These are phyloP conservation scores for Toxotes lorentzi DNA, from an alignment of 2,797 vertebrate genomes.

Conservation along the genomic window DNA sequence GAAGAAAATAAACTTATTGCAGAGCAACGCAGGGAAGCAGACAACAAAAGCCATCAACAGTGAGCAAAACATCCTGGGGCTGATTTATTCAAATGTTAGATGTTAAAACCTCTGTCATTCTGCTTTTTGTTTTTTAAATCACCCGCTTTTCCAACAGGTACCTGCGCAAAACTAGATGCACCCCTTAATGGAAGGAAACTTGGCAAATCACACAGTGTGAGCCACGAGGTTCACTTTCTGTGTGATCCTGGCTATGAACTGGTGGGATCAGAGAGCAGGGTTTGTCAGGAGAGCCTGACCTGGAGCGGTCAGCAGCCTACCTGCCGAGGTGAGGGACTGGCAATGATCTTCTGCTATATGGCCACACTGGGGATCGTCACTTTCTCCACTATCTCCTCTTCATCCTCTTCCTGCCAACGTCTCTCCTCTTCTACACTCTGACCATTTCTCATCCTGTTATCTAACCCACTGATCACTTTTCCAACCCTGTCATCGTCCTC, in stretches of 20 bases:
- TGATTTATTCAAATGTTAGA: background rate
- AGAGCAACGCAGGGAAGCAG: constrained; percentile 74
- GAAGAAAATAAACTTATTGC: constrained; percentile 89
- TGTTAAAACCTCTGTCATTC: constrained; percentile 1
- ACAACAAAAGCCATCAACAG: constrained; percentile 78
- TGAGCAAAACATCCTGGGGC: constrained; percentile 53
- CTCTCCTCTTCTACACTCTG: constrained; percentile 25
- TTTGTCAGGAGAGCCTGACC: constrained; percentile 85
- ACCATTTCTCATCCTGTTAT: constrained; percentile 64
- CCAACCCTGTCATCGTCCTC: constrained; percentile 65
- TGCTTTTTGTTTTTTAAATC: background rate
- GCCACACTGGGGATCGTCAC: constrained; percentile 17
- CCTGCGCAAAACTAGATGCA: constrained; percentile 82
- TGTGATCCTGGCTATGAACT: constrained; percentile 87
- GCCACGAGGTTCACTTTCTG: constrained; percentile 90
- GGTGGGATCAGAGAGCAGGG: constrained; percentile 86
- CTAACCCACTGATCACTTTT: constrained; percentile 64
- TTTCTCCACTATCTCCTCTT: constrained; percentile 5
- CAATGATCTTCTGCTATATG: background rate
- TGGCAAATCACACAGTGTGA: constrained; percentile 79
- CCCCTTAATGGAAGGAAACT: constrained; percentile 87
- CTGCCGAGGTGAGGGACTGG: constrained; percentile 85
- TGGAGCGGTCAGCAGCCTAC: constrained; percentile 88
- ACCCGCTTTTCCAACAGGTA: constrained; percentile 73
- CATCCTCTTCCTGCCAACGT: constrained; percentile 7